phyloP scores from a whole-genome alignment of 2,888 invertebrate genomes.

The Drosophila tripunctata region DNA sequence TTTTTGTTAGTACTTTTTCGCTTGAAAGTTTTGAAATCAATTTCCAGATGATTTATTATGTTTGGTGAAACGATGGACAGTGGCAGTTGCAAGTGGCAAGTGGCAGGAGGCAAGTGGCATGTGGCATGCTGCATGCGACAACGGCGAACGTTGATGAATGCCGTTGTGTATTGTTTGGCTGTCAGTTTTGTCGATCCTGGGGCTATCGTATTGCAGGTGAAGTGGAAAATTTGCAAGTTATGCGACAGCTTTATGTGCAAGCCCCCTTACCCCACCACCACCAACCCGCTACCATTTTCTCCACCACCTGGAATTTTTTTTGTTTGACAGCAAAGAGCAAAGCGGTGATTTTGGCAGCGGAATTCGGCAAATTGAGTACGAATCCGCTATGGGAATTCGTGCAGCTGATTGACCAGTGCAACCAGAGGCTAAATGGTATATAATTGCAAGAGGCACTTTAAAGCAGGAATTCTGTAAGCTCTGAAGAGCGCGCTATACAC shows the following conservation, averaged over 20 bases:
- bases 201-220: constrained; percentile 62
- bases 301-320: not conserved
- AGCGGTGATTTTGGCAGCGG: constrained; percentile 38
- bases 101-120: constrained; percentile 5
- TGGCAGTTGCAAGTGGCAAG: not conserved
- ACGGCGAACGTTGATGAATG: constrained; percentile 70
- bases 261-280: not conserved
- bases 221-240: constrained; percentile 74
- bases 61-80: constrained; percentile 13
- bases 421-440: not conserved
- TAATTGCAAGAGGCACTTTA: not conserved
- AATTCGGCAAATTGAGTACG: constrained; percentile 52
- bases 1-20: constrained; percentile 44
- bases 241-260: constrained; percentile 63
- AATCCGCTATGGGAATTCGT: constrained; percentile 32
- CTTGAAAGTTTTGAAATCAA: constrained; percentile 72
- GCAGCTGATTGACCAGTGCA: constrained; percentile 17
- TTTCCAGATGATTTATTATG: constrained; percentile 78
- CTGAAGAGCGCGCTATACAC: constrained; percentile 2
- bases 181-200: constrained; percentile 66
- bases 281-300: not conserved
- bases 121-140: constrained; percentile 72
- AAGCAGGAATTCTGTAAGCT: not conserved
- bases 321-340: constrained; percentile 7
- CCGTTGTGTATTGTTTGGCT: constrained; percentile 74